Conservation (phyloP, 2,797 vertebrate species). For the Rhadinocentrus ornatus region DNA sequence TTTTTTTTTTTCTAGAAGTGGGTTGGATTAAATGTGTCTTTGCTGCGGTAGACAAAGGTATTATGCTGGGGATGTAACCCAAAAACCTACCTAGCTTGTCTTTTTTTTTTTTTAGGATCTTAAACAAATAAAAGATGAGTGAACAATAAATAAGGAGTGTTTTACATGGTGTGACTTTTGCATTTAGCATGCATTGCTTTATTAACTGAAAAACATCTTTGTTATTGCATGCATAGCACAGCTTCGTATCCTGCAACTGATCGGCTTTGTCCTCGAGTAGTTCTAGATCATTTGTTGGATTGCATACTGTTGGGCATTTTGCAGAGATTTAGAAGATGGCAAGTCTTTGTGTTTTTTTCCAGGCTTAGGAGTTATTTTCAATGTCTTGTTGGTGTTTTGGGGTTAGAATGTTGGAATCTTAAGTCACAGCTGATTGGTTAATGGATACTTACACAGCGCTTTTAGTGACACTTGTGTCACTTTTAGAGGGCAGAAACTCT, state of each 20-base stretch:
- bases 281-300: not conserved
- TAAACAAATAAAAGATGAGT: too few species aligned
- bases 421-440: not conserved
- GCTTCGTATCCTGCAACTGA: not conserved
- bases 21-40: not conserved
- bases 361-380: not conserved
- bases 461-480: not conserved
- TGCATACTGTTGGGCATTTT: not conserved
- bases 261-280: not conserved
- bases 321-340: not conserved
- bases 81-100: too few species aligned
- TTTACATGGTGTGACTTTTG: too few species aligned
- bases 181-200: too few species aligned
- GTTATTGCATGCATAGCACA: not conserved
- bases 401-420: not conserved
- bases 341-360: not conserved
- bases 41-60: not conserved
- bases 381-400: not conserved
- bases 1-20: not conserved
- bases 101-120: too few species aligned
- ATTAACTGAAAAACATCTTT: not conserved
- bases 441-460: not conserved
- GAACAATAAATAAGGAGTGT: too few species aligned
- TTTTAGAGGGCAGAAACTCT: not conserved
- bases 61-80: not conserved